phyloP scores from a whole-genome alignment of 2,797 vertebrate genomes.

The Dendrocincla tyrannina region DNA sequence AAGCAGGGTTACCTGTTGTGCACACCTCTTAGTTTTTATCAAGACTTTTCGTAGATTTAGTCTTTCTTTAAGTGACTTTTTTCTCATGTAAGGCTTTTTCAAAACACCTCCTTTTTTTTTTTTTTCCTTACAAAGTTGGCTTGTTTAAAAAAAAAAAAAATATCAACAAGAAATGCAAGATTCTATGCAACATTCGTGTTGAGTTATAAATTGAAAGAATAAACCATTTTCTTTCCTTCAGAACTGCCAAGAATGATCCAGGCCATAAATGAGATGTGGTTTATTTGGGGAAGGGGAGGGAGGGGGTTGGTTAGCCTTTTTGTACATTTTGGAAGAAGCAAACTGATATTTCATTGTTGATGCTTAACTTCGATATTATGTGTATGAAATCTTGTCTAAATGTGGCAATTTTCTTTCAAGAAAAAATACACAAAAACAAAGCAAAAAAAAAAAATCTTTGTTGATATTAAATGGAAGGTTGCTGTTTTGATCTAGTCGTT shows the following conservation, averaged over 20 bases:
- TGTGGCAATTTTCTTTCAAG: slow-evolving; percentile 75
- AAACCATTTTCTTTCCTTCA: slow-evolving; percentile 73
- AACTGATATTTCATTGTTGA: slow-evolving; percentile 72
- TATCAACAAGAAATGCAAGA: slow-evolving; percentile 71
- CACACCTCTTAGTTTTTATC: slow-evolving; percentile 30
- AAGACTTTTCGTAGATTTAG: slow-evolving; percentile 7
- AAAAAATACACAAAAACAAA: slow-evolving; percentile 42
- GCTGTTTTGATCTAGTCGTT: slow-evolving; percentile 80
- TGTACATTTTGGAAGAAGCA: slow-evolving; percentile 74
- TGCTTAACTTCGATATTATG: slow-evolving; percentile 80
- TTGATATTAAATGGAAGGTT: slow-evolving; percentile 76
- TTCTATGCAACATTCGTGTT: slow-evolving; percentile 92
- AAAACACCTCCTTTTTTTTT: slow-evolving; percentile 63
- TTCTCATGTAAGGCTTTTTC: slow-evolving; percentile 66
- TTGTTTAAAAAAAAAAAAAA: slow-evolving; percentile 36
- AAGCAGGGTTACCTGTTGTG: slow-evolving; percentile 74
- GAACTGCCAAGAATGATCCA: slow-evolving; percentile 81
- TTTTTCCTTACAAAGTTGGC: slow-evolving; percentile 53
- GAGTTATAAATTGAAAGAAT: slow-evolving; percentile 80
- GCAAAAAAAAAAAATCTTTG: slow-evolving; percentile 63
- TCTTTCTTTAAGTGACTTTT: slow-evolving; percentile 46
- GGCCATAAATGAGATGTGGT: slow-evolving; percentile 77
- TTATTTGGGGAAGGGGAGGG: slow-evolving; percentile 69
- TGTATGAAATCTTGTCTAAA: slow-evolving; percentile 74
- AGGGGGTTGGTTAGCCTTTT: slow-evolving; percentile 66